These are phyloP conservation scores for Petrolisthes cinctipes DNA, from an alignment of 2,888 invertebrate species.

Conservation along the genomic window DNA sequence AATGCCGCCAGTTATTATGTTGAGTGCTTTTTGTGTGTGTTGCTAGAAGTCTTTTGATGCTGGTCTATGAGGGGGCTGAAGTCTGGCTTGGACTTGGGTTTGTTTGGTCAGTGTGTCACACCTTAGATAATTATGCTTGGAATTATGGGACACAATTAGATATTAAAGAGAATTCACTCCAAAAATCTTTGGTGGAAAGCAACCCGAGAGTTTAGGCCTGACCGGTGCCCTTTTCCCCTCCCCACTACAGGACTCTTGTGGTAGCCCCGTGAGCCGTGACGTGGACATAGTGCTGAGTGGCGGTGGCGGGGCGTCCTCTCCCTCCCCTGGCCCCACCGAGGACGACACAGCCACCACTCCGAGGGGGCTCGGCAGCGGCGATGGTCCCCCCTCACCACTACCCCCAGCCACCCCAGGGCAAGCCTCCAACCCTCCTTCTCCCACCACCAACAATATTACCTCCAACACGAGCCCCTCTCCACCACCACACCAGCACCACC, in stretches of 20 bases:
- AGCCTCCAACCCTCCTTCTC: slow-evolving; percentile 55
- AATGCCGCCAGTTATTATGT: too few relatives aligned
- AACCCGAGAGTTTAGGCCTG: too few relatives aligned
- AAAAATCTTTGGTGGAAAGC: too few relatives aligned
- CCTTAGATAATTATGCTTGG: too few relatives aligned
- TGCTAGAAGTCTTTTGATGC: too few relatives aligned
- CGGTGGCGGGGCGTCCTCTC: slow-evolving; percentile 45
- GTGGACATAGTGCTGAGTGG: background rate
- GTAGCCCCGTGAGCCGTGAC: slow-evolving; percentile 54
- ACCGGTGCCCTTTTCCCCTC: background rate
- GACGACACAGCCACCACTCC: slow-evolving; percentile 41
- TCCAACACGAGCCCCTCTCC: slow-evolving; percentile 36
- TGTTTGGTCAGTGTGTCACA: too few relatives aligned
- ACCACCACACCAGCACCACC: slow-evolving; percentile 58
- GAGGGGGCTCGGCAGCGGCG: slow-evolving; percentile 37
- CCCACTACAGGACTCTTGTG: slow-evolving; percentile 49
- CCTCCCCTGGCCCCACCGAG: slow-evolving; percentile 30
- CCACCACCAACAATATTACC: slow-evolving; percentile 45
- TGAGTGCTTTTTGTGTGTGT: too few relatives aligned
- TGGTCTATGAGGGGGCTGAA: too few relatives aligned
- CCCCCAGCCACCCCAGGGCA: slow-evolving; percentile 59
- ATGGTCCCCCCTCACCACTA: slow-evolving; percentile 44
- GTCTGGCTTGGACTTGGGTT: too few relatives aligned
- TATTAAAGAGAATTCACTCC: too few relatives aligned
- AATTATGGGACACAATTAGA: too few relatives aligned